Base-by-base conservation (phyloP, 2,888 invertebrate genomes). In the Lasiommata megera region DNA sequence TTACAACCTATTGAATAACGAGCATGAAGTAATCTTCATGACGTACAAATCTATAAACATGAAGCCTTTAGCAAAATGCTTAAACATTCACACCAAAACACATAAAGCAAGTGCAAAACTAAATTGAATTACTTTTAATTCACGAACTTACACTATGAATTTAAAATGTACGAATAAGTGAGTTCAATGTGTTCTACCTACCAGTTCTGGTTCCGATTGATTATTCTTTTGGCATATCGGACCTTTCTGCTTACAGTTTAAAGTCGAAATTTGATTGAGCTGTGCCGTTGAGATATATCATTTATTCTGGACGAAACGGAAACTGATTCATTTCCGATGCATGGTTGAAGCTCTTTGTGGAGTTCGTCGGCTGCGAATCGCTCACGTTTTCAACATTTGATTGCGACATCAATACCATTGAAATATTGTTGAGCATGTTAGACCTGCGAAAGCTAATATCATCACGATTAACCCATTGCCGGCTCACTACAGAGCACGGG, bases 271-370 rank as follows among this genome's bases (percentile, higher is more conserved):
- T 83, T 61, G 73, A 72, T 75, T 71, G 78, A 67, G 48, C 66
- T 65, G 63, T 67, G 67, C 65, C 64, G 63, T 69, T 73, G 72
- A 77, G 76, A 83, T 84, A 82, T 86, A 82, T 85, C 81, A 84
- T 84, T 87, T 87, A 80, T 76, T 72, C 78, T 78, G 83, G 78
- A 79, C 80, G 77, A 79, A 84, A 82, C 85, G 88, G 88, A 87
- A 85, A 86, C 88, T 86, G 89, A 88, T 87, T 89, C 88, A 89
- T 89, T 89, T 89, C 88, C 88, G 88, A 88, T 88, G 88, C 86
- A 88, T 79, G 84, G 86, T 84, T 81, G 83, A 78, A 76, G 84
- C 86, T 87, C 88, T 89, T 88, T 89, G 89, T 88, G 77, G 75
- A 83, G 84, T 84, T 84, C 81, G 81, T 80, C 80, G 82, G 77